Evolutionary conservation across 2,797 vertebrate species (phyloP).

Genomic region (Pygocentrus nattereri): DNA sequence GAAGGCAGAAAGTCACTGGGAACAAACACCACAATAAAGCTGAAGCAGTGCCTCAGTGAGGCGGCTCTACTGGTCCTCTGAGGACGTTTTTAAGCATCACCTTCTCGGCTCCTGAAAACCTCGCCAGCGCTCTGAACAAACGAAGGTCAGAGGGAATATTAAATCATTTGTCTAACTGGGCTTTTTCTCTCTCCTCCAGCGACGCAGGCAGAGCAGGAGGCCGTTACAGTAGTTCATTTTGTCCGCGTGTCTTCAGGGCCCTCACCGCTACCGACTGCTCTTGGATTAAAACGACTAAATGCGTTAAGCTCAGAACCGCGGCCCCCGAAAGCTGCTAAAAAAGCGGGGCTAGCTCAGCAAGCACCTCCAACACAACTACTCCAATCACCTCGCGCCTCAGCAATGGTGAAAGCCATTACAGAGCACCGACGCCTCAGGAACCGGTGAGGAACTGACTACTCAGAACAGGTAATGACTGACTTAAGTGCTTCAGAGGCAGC

Average conservation of each 20-base stretch:
- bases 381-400: neutral
- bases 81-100: neutral
- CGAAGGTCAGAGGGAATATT: slow-evolving; percentile 41
- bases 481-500: no score
- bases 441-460: no score
- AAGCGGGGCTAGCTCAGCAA: neutral
- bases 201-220: neutral
- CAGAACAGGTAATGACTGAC: no score
- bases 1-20: neutral
- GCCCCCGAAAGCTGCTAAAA: neutral
- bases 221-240: slow-evolving; percentile 15
- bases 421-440: neutral
- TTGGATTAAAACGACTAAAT: neutral
- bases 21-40: neutral
- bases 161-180: slow-evolving; percentile 30
- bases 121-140: neutral
- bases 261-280: neutral
- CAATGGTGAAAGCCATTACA: neutral
- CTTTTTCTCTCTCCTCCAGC: slow-evolving; percentile 10
- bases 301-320: neutral
- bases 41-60: neutral
- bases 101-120: neutral
- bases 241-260: neutral
- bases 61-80: neutral
- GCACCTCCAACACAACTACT: neutral